These are phyloP conservation scores for Muntiacus muntjak DNA, from an alignment of 2,113 vertebrate species.

Conservation along the genomic window DNA sequence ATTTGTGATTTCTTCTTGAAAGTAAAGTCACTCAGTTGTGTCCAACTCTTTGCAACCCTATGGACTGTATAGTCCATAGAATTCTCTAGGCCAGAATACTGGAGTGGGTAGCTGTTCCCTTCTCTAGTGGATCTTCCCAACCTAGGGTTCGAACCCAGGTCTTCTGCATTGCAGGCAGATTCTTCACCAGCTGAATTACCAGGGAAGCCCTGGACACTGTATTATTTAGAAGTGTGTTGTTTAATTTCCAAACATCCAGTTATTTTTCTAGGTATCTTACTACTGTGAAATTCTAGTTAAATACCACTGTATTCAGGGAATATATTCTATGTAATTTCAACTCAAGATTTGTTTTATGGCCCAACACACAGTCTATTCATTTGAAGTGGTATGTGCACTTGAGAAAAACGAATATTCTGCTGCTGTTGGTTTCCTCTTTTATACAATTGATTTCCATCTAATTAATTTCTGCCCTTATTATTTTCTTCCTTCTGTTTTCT, in stretches of 20 bases:
- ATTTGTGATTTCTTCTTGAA: neutral
- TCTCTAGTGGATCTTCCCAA: neutral
- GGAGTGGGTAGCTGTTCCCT: neutral
- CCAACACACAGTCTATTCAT: neutral
- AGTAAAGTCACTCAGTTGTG: neutral
- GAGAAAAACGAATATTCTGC: slow-evolving; percentile 12
- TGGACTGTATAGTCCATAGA: neutral
- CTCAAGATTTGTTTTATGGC: neutral
- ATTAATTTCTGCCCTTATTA: neutral
- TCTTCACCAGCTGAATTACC: neutral
- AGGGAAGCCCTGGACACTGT: neutral
- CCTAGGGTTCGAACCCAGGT: neutral
- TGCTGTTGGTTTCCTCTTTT: neutral
- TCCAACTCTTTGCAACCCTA: neutral
- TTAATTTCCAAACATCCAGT: slow-evolving; percentile 17
- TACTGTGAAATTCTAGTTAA: neutral
- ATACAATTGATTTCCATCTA: neutral
- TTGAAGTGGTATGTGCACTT: neutral
- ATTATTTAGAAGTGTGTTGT: neutral
- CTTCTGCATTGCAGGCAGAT: neutral
- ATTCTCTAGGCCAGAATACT: neutral
- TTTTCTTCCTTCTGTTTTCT: neutral
- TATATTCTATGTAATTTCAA: slow-evolving; percentile 13
- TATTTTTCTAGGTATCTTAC: neutral
- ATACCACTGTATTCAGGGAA: neutral